Conservation (phyloP, 2,888 invertebrate genomes). For the Pristionchus japonicus region DNA sequence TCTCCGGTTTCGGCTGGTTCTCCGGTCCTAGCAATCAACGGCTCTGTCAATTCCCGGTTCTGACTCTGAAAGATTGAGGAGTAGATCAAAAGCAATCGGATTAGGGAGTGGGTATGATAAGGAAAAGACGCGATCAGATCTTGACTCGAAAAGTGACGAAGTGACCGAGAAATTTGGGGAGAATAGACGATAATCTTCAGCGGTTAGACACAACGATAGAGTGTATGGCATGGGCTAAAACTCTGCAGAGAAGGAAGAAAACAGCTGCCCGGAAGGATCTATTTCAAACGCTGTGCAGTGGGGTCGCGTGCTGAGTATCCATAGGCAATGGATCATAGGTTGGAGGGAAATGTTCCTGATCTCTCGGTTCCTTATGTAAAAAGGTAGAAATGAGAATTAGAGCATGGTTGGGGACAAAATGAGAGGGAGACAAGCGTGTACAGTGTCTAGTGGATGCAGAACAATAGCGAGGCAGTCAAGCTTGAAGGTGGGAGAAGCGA, state of each 20-base stretch:
- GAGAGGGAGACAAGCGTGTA: neutral
- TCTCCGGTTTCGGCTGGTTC: neutral
- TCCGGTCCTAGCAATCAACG: neutral
- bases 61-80: neutral
- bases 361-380: too few species aligned
- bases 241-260: neutral
- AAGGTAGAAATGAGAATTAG: too few species aligned
- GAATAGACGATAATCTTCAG: neutral
- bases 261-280: neutral
- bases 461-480: neutral
- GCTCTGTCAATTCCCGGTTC: neutral
- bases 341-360: too few species aligned
- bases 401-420: too few species aligned
- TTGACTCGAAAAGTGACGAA: neutral
- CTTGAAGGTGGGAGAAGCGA: neutral
- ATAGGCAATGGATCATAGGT: too few species aligned
- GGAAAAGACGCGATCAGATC: neutral
- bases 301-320: neutral
- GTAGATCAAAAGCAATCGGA: conserved; percentile 11
- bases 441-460: neutral
- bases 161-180: neutral
- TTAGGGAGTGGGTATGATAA: neutral
- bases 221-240: too few species aligned
- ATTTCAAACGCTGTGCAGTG: neutral
- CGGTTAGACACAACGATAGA: neutral